These are phyloP conservation scores for Tonatia bakeri DNA, from an alignment of 2,113 vertebrate species.

Conservation along the genomic window DNA sequence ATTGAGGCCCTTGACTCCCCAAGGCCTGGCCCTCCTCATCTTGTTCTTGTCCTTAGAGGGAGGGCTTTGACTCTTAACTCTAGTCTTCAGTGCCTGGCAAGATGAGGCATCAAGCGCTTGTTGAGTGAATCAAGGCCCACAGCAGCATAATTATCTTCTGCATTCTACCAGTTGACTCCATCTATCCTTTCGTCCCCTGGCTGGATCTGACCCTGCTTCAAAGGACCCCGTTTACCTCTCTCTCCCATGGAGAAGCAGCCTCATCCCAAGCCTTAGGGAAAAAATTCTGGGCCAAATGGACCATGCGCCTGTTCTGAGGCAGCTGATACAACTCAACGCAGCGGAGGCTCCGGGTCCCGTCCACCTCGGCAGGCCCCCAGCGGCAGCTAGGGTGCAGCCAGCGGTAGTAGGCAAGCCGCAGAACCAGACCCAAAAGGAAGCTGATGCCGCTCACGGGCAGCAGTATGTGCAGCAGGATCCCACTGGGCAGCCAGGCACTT, in stretches of 20 bases:
- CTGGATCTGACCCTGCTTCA: neutral
- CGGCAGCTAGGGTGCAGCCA: constrained; percentile 85
- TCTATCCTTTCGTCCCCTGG: neutral
- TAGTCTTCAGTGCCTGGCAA: neutral
- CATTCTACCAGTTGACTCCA: neutral
- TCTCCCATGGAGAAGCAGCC: neutral
- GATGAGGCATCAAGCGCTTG: neutral
- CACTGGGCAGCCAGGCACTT: constrained; percentile 59
- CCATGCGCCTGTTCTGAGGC: constrained; percentile 65
- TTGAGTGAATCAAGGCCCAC: neutral
- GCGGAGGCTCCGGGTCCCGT: neutral
- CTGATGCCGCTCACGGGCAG: constrained; percentile 67
- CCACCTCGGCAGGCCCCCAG: constrained; percentile 40
- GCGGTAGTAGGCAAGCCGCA: constrained; percentile 88
- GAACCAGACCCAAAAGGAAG: constrained; percentile 84
- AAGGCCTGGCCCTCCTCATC: neutral
- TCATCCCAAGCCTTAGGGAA: constrained; percentile 27
- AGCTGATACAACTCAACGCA: rapidly evolving
- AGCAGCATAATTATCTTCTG: neutral
- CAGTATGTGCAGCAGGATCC: constrained; percentile 46
- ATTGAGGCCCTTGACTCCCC: neutral
- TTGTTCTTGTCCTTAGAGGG: neutral
- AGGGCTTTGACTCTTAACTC: neutral
- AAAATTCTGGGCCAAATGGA: constrained; percentile 59
- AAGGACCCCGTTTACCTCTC: constrained; percentile 32